These are phyloP conservation scores for Lymantria dispar DNA, from an alignment of 2,888 invertebrate species.

Conservation along the genomic window DNA sequence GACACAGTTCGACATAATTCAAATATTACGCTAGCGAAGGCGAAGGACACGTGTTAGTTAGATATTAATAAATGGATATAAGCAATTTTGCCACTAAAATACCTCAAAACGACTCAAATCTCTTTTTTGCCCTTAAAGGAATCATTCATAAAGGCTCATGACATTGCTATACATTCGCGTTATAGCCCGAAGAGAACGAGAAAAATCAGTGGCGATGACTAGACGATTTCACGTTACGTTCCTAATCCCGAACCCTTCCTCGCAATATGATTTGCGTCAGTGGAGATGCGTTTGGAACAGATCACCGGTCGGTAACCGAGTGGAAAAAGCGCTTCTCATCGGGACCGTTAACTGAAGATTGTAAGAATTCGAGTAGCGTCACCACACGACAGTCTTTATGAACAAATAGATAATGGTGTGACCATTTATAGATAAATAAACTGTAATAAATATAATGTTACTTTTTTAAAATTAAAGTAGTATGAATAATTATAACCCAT, in stretches of 20 bases:
- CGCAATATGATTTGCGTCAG: constrained; percentile 82
- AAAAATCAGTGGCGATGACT: constrained; percentile 76
- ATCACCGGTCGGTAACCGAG: constrained; percentile 80
- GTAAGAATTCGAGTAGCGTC: constrained; percentile 59
- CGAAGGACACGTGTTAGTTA: too few relatives aligned
- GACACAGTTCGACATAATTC: too few relatives aligned
- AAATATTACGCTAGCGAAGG: too few relatives aligned
- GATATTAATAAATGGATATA: too few relatives aligned
- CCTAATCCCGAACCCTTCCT: constrained; percentile 75
- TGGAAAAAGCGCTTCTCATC: constrained; percentile 81
- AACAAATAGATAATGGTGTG: constrained; percentile 21
- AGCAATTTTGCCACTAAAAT: not conserved
- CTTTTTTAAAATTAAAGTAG: too few relatives aligned
- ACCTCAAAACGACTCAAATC: not conserved
- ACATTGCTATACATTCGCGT: constrained; percentile 37
- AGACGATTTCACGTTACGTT: constrained; percentile 59
- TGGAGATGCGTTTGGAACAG: constrained; percentile 78
- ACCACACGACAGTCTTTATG: constrained; percentile 22
- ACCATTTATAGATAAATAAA: constrained; percentile 15
- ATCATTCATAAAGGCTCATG: constrained; percentile 32
- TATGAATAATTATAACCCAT: too few relatives aligned
- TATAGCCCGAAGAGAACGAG: constrained; percentile 38
- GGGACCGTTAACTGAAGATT: constrained; percentile 53
- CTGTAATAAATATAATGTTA: not conserved
- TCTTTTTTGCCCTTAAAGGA: not conserved